Evolutionary conservation across 2,797 vertebrate genomes (phyloP).

Genomic region (Megaceryle alcyon): DNA sequence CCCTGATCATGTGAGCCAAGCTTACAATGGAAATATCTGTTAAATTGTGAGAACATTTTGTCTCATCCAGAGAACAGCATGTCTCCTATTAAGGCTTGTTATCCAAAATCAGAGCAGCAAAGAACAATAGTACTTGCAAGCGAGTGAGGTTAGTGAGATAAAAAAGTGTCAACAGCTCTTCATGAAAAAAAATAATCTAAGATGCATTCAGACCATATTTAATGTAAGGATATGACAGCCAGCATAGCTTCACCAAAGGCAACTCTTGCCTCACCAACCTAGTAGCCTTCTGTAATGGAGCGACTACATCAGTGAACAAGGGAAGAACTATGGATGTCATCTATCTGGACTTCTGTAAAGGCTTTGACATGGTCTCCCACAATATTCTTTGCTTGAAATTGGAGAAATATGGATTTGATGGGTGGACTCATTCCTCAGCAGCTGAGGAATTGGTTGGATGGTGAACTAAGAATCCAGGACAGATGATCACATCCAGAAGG

Average conservation of each 20-base stretch:
- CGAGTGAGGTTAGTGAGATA: background rate
- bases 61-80: background rate
- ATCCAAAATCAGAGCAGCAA: background rate
- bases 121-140: background rate
- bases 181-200: background rate
- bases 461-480: too few species aligned
- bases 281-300: too few species aligned
- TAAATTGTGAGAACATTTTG: constrained; percentile 35
- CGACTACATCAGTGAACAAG: background rate
- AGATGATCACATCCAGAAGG: background rate
- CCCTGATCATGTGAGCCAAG: background rate
- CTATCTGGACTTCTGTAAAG: background rate
- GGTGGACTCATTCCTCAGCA: background rate
- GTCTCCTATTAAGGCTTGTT: background rate
- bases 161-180: background rate
- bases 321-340: background rate
- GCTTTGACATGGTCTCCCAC: background rate
- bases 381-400: background rate
- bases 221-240: background rate
- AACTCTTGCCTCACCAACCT: background rate
- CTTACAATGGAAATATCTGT: constrained; percentile 9
- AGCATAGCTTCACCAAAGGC: background rate
- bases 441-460: background rate
- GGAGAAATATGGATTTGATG: background rate
- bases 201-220: background rate